These are phyloP conservation scores for Nemurella pictetii DNA, from an alignment of 2,888 invertebrate species.

Conservation along the genomic window DNA sequence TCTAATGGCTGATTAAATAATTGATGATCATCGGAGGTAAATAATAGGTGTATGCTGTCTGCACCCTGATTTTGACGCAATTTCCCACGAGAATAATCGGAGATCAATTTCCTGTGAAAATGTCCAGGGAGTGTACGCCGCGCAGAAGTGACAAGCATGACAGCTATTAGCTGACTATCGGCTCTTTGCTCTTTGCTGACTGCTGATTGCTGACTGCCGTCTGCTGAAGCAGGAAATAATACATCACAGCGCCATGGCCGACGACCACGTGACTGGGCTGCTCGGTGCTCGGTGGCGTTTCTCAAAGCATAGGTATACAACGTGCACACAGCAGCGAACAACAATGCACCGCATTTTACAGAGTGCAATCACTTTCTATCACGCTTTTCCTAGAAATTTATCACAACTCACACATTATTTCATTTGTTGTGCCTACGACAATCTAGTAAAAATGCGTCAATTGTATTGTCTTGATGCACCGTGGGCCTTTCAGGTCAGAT, in stretches of 20 bases:
- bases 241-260: background rate
- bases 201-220: background rate
- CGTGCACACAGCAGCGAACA: too few relatives aligned
- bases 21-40: background rate
- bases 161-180: background rate
- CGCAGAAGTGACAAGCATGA: background rate
- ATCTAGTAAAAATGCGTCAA: too few relatives aligned
- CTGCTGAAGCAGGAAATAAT: background rate
- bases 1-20: background rate
- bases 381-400: too few relatives aligned
- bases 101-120: constrained; percentile 15
- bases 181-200: background rate
- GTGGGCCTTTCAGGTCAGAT: too few relatives aligned
- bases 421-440: too few relatives aligned
- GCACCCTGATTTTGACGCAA: background rate
- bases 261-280: background rate
- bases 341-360: too few relatives aligned
- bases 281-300: background rate
- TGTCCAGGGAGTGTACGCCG: background rate
- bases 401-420: too few relatives aligned
- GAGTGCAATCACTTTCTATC: too few relatives aligned
- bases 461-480: too few relatives aligned
- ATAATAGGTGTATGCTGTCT: background rate
- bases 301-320: too few relatives aligned
- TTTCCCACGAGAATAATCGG: constrained; percentile 23